These are phyloP conservation scores for Melanotaenia maccullochi DNA, from an alignment of 2,797 vertebrate genomes.

Conservation along the genomic window DNA sequence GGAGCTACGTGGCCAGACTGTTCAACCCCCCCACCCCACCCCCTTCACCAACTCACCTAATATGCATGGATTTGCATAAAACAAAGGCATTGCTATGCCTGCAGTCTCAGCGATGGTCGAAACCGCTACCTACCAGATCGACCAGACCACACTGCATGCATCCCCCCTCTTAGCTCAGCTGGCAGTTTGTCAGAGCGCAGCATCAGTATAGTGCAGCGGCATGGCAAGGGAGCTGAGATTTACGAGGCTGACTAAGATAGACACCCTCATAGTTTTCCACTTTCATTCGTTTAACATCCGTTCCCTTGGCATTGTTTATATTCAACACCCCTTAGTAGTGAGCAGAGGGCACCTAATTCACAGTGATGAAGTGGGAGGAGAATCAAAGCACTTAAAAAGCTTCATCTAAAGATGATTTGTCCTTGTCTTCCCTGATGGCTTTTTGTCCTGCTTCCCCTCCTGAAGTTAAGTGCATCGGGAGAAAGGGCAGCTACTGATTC, in stretches of 20 bases:
- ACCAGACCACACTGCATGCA: constrained; percentile 48
- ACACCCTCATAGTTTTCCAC: constrained; percentile 81
- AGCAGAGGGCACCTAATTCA: constrained; percentile 81
- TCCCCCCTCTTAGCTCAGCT: constrained; percentile 53
- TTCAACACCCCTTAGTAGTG: constrained; percentile 56
- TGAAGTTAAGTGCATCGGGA: constrained; percentile 81
- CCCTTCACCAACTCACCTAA: constrained; percentile 38
- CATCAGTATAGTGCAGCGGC: constrained; percentile 43
- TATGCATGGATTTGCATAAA: constrained; percentile 81
- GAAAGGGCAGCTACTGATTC: constrained; percentile 75
- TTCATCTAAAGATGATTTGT: constrained; percentile 86
- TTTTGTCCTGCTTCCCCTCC: constrained; percentile 75
- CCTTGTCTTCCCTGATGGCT: constrained; percentile 82
- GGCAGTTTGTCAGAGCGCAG: constrained; percentile 64
- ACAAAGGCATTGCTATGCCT: constrained; percentile 73
- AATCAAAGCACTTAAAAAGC: constrained; percentile 81
- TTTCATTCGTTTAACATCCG: constrained; percentile 76
- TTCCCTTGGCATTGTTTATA: constrained; percentile 78
- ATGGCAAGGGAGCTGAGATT: constrained; percentile 63
- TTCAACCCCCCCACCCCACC: constrained; percentile 46
- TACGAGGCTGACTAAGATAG: constrained; percentile 74
- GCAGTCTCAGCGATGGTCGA: constrained; percentile 39
- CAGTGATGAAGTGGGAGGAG: constrained; percentile 69
- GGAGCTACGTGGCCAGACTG: constrained; percentile 81
- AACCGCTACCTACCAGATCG: constrained; percentile 42